phyloP scores from a whole-genome alignment of 2,797 vertebrate genomes.

The Gymnopithys bicolor region DNA sequence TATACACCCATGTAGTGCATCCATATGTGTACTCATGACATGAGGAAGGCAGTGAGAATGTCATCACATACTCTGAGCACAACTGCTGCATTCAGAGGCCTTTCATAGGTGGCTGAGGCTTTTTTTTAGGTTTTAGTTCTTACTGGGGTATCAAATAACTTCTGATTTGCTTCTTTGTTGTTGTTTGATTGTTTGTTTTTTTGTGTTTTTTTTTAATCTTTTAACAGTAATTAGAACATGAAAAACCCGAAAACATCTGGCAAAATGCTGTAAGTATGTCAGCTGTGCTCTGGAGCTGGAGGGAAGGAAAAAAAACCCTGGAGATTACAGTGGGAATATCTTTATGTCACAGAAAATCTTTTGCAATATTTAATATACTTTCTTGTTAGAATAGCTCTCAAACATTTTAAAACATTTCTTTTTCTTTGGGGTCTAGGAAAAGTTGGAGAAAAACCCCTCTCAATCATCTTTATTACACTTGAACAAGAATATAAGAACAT shows the following conservation, averaged over 20 bases:
- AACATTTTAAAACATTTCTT: neutral
- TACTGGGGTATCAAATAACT: conserved; percentile 35
- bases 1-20: neutral
- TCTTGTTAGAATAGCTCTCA: neutral
- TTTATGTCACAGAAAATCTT: conserved; percentile 5
- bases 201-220: neutral
- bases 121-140: conserved; percentile 54
- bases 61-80: neutral
- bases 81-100: conserved; percentile 43
- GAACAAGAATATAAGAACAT: neutral
- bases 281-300: neutral
- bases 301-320: neutral
- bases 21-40: neutral
- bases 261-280: conserved; percentile 39
- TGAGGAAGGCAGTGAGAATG: neutral
- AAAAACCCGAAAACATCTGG: conserved; percentile 49
- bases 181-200: neutral
- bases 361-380: neutral
- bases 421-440: neutral
- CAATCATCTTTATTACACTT: neutral
- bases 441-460: rapidly evolving
- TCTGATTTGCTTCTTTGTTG: neutral
- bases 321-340: neutral
- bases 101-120: conserved; percentile 41
- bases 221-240: conserved; percentile 30